Evolutionary conservation across 1,140 invertebrate species (phyloP).

Genomic region (Grapholita molesta): DNA sequence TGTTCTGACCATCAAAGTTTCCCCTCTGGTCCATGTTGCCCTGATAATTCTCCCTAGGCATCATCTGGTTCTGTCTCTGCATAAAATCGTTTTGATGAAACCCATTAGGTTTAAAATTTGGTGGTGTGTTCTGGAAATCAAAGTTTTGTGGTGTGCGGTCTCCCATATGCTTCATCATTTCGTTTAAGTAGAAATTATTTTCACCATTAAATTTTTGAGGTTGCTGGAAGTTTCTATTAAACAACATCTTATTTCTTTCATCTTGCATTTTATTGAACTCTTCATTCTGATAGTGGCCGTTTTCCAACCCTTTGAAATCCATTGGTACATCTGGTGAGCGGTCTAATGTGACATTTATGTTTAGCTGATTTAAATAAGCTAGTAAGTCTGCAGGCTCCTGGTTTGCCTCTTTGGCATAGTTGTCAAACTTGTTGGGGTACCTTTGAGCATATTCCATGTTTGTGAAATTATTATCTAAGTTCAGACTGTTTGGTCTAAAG

Average conservation of each 20-base stretch:
- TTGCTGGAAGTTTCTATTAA: slow-evolving; percentile 49
- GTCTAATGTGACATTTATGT: slow-evolving; percentile 37
- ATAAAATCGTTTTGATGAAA: slow-evolving; percentile 60
- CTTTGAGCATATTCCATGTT: slow-evolving; percentile 51
- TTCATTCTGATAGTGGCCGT: slow-evolving; percentile 49
- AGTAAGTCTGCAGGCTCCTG: slow-evolving; percentile 52
- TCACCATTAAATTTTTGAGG: slow-evolving; percentile 48
- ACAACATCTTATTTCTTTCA: slow-evolving; percentile 56
- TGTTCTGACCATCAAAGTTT: slow-evolving; percentile 51
- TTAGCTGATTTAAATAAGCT: slow-evolving; percentile 59
- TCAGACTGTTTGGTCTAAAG: slow-evolving; percentile 62
- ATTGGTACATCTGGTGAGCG: slow-evolving; percentile 47
- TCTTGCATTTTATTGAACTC: slow-evolving; percentile 58
- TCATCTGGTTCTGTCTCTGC: slow-evolving; percentile 46
- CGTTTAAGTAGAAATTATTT: slow-evolving; percentile 44
- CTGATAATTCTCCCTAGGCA: slow-evolving; percentile 48
- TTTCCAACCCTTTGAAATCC: slow-evolving; percentile 59
- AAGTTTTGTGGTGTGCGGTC: slow-evolving; percentile 50
- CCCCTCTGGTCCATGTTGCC: slow-evolving; percentile 45
- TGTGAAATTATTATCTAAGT: slow-evolving; percentile 57
- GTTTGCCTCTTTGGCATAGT: slow-evolving; percentile 50
- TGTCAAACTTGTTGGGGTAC: slow-evolving; percentile 55
- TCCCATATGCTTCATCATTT: slow-evolving; percentile 46
- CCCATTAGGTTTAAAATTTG: slow-evolving; percentile 61
- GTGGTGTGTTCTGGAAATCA: slow-evolving; percentile 47